Base-by-base conservation (phyloP, 2,888 invertebrate species). In the Margaritifera margaritifera region DNA sequence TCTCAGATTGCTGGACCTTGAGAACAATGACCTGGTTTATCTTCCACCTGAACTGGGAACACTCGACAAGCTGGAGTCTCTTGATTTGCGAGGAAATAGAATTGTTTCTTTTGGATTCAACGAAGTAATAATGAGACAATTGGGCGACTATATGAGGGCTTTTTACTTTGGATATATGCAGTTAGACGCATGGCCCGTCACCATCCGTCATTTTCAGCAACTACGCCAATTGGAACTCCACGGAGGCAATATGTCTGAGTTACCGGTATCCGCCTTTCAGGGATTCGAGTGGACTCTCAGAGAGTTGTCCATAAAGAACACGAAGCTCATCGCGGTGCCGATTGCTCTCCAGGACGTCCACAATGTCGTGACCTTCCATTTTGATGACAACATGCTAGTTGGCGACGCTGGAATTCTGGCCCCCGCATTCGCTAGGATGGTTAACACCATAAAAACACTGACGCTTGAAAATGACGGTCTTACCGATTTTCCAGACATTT, bases 341-440 rank as follows among this genome's bases (percentile, higher is more conserved):
- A 70, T 75, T 4, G 78, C 78, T 2, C 58, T 80, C 15, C 75
- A 77, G 31, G 60, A 74, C 22, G 65, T 80, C 0, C 56, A 71
- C 4, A 71, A 68, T 51, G 27, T 71, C 0, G 42, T 52, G 15
- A 73, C 75, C 42, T 59, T 80, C 3, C 71, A 80, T 69, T 80
- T 79, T 61, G 78, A 80, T 58, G 71, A 79, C 54, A 80, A 80
- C 54, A 25, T 68, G 1, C 5, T 27, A 15, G 78, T 79, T 4
- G 71, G 67, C 8, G 79, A 80, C 24, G 71, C 69, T 50, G 77
- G 79, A 8, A 78, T 80, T 18, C 64, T 80, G 5, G 74, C 74
- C 6, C 74, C 77, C 22, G 78, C 80, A 0, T 80, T 80, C 61
- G 70, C 77, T 6, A 72, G 74, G 18, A 51, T 74, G 25, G 64